Evolutionary conservation across 64 coral and sea anemone species (phyloP).

Genomic region (Stylophora pistillata): DNA sequence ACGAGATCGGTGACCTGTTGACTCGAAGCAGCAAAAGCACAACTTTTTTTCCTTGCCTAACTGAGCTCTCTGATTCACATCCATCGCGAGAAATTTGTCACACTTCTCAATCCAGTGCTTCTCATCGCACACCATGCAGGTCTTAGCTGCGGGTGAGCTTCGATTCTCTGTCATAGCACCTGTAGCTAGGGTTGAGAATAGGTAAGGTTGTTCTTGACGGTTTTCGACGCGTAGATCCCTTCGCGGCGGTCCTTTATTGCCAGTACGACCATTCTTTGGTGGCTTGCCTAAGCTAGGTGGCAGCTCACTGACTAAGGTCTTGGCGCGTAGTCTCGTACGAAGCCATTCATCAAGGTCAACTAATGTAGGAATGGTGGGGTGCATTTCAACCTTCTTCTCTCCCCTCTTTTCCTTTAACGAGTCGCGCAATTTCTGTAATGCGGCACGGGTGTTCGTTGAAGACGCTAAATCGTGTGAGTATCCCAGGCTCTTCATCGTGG

Average conservation of each 20-base stretch:
- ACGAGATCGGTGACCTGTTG: constrained; percentile 24
- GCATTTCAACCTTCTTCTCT: constrained; percentile 43
- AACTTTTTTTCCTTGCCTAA: constrained; percentile 52
- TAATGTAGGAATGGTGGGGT: constrained; percentile 8
- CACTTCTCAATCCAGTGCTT: constrained; percentile 30
- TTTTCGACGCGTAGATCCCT: background rate
- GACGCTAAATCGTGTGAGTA: constrained; percentile 57
- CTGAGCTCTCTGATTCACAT: constrained; percentile 46
- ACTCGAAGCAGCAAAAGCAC: constrained; percentile 68
- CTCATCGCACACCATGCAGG: constrained; percentile 27
- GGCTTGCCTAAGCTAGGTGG: background rate
- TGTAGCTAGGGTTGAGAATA: constrained; percentile 15
- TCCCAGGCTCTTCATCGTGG: constrained; percentile 43
- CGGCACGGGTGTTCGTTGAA: constrained; percentile 36
- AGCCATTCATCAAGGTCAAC: constrained; percentile 49
- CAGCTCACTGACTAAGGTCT: background rate
- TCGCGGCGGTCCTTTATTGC: constrained; percentile 23
- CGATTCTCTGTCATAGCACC: background rate
- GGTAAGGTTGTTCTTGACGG: background rate
- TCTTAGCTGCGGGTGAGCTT: background rate
- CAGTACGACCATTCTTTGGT: background rate
- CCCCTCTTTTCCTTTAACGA: constrained; percentile 59
- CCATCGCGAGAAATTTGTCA: constrained; percentile 39
- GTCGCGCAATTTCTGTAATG: constrained; percentile 59
- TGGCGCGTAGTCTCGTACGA: constrained; percentile 15